These are phyloP conservation scores for Elegia similella DNA, from an alignment of 2,888 invertebrate species.

Conservation along the genomic window DNA sequence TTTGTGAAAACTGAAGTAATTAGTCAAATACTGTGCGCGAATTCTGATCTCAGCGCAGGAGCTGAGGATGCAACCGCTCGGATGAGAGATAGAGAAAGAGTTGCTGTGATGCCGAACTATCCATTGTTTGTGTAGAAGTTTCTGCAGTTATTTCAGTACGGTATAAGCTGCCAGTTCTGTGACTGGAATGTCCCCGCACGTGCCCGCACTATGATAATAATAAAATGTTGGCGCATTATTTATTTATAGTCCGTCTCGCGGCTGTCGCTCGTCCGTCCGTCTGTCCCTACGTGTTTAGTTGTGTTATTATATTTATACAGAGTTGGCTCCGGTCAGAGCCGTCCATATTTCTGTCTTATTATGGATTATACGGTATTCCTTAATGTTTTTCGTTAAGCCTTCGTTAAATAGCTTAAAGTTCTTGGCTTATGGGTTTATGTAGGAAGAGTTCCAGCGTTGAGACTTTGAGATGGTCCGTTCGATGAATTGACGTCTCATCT, in stretches of 20 bases:
- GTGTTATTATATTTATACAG: conserved; percentile 58
- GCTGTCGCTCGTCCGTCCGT: conserved; percentile 79
- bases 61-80: too few species aligned
- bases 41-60: too few species aligned
- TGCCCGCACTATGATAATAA: conserved; percentile 78
- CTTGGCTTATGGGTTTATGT: not conserved
- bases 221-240: conserved; percentile 81
- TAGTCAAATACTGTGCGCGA: too few species aligned
- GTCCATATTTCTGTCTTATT: conserved; percentile 55
- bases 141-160: conserved; percentile 52
- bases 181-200: conserved; percentile 73
- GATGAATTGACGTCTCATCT: not conserved
- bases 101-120: conserved; percentile 1
- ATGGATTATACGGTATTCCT: conserved; percentile 28
- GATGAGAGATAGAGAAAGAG: not conserved
- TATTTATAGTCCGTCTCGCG: conserved; percentile 79
- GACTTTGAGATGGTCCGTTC: conserved; percentile 2
- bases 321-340: conserved; percentile 28
- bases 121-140: conserved; percentile 19
- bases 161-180: conserved; percentile 59
- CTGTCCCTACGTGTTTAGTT: conserved; percentile 48
- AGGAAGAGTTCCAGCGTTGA: not conserved
- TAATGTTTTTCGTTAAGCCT: conserved; percentile 22
- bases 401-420: not conserved
- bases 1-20: too few species aligned